Conservation (phyloP, 2,797 vertebrate species). For the Chanos chanos region DNA sequence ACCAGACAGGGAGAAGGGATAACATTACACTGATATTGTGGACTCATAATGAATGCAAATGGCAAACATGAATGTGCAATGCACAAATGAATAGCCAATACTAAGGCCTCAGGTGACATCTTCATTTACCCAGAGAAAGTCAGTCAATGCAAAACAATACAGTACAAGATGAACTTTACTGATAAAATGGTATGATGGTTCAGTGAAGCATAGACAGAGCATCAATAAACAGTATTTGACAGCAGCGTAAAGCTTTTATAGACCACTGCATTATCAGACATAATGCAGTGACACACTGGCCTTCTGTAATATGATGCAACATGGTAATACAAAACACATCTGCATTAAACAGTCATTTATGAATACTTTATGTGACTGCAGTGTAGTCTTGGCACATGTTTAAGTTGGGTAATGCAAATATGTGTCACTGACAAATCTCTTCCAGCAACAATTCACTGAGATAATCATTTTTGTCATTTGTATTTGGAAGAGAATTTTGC, state of each 20-base stretch:
- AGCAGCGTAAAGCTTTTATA: too few species aligned
- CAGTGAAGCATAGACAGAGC: slow-evolving; percentile 25
- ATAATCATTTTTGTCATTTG: slow-evolving; percentile 33
- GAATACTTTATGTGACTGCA: not conserved
- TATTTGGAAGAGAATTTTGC: slow-evolving; percentile 28
- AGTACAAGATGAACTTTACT: slow-evolving; percentile 23
- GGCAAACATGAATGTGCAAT: too few species aligned
- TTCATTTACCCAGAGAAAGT: too few species aligned
- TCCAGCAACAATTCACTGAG: not conserved
- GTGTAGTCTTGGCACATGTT: not conserved
- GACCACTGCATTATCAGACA: too few species aligned
- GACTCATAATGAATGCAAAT: too few species aligned
- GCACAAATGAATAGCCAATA: too few species aligned
- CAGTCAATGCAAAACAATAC: too few species aligned
- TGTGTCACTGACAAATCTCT: not conserved
- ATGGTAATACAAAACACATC: not conserved
- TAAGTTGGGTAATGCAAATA: not conserved
- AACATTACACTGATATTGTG: too few species aligned
- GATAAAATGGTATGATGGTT: slow-evolving; percentile 23
- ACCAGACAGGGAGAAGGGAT: too few species aligned
- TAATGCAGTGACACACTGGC: slow-evolving; percentile 23
- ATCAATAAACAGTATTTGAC: slow-evolving; percentile 24
- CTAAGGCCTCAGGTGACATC: too few species aligned
- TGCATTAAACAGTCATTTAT: not conserved
- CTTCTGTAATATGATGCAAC: slow-evolving; percentile 6